Base-by-base conservation (phyloP, 2,113 vertebrate species). In the Electrona antarctica region DNA sequence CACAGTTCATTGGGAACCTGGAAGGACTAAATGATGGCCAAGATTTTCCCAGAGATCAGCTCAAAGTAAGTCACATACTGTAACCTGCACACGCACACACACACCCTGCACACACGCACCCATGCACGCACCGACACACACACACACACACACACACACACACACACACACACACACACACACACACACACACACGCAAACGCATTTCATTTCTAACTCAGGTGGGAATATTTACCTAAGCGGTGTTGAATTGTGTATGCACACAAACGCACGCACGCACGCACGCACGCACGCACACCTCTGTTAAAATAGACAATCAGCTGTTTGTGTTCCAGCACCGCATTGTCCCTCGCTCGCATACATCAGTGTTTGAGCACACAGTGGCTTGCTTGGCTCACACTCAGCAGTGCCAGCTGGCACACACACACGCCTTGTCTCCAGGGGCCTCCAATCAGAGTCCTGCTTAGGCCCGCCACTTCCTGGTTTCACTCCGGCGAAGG, bases 11-110 rank as follows among this genome's bases (percentile, higher is more conserved):
- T 63, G 90, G 92, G 59, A 98, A 98, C 89, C 90, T 99, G 88
- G 97, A 98, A 73, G 97, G 97, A 85, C 94, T 98, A 84, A 98
- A 97, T 2, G 91, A 94, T 33, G 95, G 98, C 13, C 94, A 94
- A 62, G 96, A 98, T 83, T 99, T 97, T 80, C 94, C 96, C 69
- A 95, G 92, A 88, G 97, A 98, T 47, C 93, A 96, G 81, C 96
- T 99, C 64, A 99, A 99, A 95, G 98, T 98, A 93, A 94, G 90
- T 75, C 33, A 41, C 33, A 41, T 55, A 33, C 21, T 64, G 21
- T 69, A n/a, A 21, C 14, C 59, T 79, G 78, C 46, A 73, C 75
- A 80, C 21, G 21, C 21, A 21, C 21, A 2, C 21, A 21, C 21
- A 21, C n/a, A n/a, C n/a, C n/a, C n/a, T 6, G 5, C 33, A 1